Conservation (phyloP, 2,797 vertebrate genomes). For the Mastacembelus armatus region DNA sequence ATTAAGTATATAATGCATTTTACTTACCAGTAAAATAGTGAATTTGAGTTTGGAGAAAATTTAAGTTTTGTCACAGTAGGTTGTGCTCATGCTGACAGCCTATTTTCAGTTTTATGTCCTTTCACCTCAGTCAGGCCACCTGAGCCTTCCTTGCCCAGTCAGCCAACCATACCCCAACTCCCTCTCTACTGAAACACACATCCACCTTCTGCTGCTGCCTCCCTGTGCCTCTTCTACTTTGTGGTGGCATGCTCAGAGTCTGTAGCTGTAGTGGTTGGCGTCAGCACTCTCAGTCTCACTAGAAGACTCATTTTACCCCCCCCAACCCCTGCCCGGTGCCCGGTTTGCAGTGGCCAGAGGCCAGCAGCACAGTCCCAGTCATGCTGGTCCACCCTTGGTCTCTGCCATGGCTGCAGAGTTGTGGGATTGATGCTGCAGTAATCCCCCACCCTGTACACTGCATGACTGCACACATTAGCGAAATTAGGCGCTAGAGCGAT, state of each 20-base stretch:
- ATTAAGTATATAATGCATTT: not conserved
- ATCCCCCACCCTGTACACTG: constrained; percentile 59
- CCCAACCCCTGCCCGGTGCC: constrained; percentile 49
- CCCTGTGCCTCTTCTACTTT: constrained; percentile 15
- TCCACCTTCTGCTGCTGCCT: constrained; percentile 47
- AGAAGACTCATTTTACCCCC: constrained; percentile 25
- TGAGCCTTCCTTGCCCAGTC: constrained; percentile 55
- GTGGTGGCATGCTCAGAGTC: constrained; percentile 27
- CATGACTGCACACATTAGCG: constrained; percentile 92
- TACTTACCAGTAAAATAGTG: not conserved
- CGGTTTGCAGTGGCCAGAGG: constrained; percentile 54
- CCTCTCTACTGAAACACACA: constrained; percentile 14
- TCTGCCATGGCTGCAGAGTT: constrained; percentile 71
- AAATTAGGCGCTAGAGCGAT: constrained; percentile 91
- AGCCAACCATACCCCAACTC: constrained; percentile 34
- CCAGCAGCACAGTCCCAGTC: constrained; percentile 61
- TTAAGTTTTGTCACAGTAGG: not conserved
- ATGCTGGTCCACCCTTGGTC: constrained; percentile 64
- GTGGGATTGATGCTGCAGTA: constrained; percentile 81
- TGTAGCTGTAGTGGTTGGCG: constrained; percentile 42
- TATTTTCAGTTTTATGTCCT: constrained; percentile 26
- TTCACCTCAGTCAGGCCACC: constrained; percentile 54
- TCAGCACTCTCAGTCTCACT: constrained; percentile 45
- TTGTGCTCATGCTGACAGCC: constrained; percentile 9
- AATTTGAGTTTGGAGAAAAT: not conserved